Evolutionary conservation across 2,797 vertebrate species (phyloP).

Genomic region (Melanitta fusca): DNA sequence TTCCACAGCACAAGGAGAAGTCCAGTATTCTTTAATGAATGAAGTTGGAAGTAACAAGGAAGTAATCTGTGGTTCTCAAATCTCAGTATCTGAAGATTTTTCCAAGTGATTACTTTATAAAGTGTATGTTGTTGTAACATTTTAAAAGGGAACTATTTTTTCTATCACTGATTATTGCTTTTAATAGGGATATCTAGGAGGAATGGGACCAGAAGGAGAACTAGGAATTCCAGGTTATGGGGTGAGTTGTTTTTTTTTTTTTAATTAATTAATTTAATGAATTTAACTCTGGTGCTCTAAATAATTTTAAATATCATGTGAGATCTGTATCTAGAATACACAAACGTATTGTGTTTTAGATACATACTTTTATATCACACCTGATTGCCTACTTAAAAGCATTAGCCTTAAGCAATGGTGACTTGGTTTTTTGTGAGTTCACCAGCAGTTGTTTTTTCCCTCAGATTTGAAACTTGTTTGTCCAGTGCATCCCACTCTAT

Average conservation of each 20-base stretch:
- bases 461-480: neutral
- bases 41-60: neutral
- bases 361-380: neutral
- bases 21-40: neutral
- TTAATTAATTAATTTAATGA: neutral
- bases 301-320: neutral
- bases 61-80: neutral
- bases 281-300: neutral
- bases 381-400: neutral
- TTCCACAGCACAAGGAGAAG: neutral
- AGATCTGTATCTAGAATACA: neutral
- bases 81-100: neutral
- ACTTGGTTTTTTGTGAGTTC: neutral
- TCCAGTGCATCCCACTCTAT: neutral
- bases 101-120: neutral
- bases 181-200: constrained; percentile 88
- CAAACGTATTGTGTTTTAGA: neutral
- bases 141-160: constrained; percentile 25
- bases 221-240: constrained; percentile 90
- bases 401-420: neutral
- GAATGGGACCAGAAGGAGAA: constrained; percentile 89
- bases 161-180: constrained; percentile 37
- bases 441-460: neutral
- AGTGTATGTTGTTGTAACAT: neutral
- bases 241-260: constrained; percentile 77